Evolutionary conservation across 2,797 vertebrate species (phyloP).

Genomic region (Silurus aristotelis): DNA sequence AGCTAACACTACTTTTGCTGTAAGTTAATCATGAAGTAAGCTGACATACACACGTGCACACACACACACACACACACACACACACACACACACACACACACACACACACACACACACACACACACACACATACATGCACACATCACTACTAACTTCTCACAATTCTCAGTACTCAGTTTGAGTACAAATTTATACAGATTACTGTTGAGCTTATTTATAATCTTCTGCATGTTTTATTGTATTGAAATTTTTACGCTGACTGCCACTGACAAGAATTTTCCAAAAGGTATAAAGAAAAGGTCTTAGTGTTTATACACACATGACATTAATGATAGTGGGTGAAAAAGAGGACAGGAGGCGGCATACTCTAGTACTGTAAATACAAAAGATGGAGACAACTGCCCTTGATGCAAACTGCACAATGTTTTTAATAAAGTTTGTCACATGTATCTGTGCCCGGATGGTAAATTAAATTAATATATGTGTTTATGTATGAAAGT

Average conservation of each 20-base stretch:
- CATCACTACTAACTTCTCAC: not conserved
- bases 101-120: no score
- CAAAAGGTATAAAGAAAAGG: not conserved
- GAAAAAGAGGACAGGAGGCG: not conserved
- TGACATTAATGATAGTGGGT: not conserved
- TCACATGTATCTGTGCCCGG: not conserved
- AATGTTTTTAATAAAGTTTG: not conserved
- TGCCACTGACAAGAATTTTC: not conserved
- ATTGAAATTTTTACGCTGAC: no score
- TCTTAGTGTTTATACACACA: not conserved
- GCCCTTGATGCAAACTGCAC: no score
- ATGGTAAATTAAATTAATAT: not conserved
- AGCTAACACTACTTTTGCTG: not conserved
- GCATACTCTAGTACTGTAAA: not conserved
- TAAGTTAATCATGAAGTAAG: constrained; percentile 12
- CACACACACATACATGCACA: not conserved
- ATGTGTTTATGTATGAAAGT: no score
- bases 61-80: no score
- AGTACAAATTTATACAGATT: not conserved
- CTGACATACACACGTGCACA: not conserved
- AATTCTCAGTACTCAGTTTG: not conserved
- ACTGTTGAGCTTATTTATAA: not conserved
- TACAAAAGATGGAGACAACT: not conserved
- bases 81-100: no score
- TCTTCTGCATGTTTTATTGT: not conserved